Evolutionary conservation across 2,113 vertebrate genomes (phyloP).

Genomic region (Nibea albiflora): DNA sequence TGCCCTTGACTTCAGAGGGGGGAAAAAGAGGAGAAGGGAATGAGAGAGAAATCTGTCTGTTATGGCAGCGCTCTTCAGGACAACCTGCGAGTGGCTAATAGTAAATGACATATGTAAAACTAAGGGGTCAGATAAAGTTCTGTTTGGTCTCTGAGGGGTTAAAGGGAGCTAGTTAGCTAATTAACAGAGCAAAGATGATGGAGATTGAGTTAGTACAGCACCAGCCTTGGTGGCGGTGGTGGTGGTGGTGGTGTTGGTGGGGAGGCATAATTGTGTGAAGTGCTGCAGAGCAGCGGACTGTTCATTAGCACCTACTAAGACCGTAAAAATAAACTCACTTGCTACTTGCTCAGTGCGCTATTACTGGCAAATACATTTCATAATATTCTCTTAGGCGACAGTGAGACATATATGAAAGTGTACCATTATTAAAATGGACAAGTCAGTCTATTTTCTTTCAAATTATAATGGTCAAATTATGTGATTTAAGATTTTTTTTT

Average conservation of each 20-base stretch:
- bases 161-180: slow-evolving; percentile 64
- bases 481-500: not conserved
- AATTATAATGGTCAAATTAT: not conserved
- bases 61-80: slow-evolving; percentile 69
- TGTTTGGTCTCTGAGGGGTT: slow-evolving; percentile 68
- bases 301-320: slow-evolving; percentile 22
- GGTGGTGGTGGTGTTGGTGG: not conserved
- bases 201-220: slow-evolving; percentile 47
- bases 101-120: slow-evolving; percentile 81
- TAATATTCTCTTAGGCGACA: not conserved
- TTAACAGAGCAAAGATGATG: slow-evolving; percentile 56
- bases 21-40: slow-evolving; percentile 36
- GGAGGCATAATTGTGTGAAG: not conserved
- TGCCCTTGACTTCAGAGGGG: slow-evolving; percentile 80
- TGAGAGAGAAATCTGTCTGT: slow-evolving; percentile 58
- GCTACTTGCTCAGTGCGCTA: not conserved
- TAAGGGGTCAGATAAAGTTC: slow-evolving; percentile 78
- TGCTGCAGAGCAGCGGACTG: slow-evolving; percentile 2
- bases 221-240: not conserved
- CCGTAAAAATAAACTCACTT: slow-evolving; percentile 1
- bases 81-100: slow-evolving; percentile 75
- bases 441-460: not conserved
- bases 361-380: not conserved
- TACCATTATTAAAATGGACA: not conserved
- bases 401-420: not conserved